phyloP scores from a whole-genome alignment of 2,113 vertebrate genomes.

The Nothobranchius furzeri region DNA sequence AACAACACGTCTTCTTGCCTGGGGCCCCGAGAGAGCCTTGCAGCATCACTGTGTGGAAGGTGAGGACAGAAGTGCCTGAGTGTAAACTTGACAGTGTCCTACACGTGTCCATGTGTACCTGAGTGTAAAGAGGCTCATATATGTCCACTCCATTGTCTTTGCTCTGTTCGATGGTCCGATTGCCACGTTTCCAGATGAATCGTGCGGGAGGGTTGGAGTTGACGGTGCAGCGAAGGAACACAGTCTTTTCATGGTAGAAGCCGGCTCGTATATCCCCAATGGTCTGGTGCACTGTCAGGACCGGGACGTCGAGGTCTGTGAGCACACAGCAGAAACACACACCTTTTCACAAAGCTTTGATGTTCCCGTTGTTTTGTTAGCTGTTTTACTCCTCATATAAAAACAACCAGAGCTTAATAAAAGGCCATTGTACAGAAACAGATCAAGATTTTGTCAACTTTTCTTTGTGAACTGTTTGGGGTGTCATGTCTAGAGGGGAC shows the following conservation, averaged over 20 bases:
- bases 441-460: not conserved
- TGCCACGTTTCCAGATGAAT: constrained; percentile 96
- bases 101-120: constrained; percentile 71
- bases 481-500: constrained; percentile 9
- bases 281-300: constrained; percentile 96
- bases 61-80: not conserved
- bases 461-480: constrained; percentile 6
- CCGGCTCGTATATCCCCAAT: constrained; percentile 95
- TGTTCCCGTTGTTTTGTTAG: not conserved
- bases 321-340: not conserved
- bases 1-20: too few species aligned
- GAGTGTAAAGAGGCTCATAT: constrained; percentile 97
- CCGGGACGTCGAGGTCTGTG: constrained; percentile 91
- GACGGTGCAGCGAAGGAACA: constrained; percentile 96
- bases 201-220: constrained; percentile 97
- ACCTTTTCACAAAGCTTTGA: constrained; percentile 12
- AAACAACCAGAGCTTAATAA: constrained; percentile 2
- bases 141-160: constrained; percentile 98
- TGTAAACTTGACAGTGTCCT: not conserved
- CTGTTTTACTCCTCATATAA: not conserved
- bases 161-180: constrained; percentile 87
- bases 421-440: not conserved
- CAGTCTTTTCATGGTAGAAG: constrained; percentile 98
- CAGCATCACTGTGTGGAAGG: not conserved
- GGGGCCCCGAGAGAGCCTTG: too few species aligned